Evolutionary conservation across 2,888 invertebrate genomes (phyloP), one percentile per base, ranked within the genome.

Genomic region (Leistus spinibarbis): DNA sequence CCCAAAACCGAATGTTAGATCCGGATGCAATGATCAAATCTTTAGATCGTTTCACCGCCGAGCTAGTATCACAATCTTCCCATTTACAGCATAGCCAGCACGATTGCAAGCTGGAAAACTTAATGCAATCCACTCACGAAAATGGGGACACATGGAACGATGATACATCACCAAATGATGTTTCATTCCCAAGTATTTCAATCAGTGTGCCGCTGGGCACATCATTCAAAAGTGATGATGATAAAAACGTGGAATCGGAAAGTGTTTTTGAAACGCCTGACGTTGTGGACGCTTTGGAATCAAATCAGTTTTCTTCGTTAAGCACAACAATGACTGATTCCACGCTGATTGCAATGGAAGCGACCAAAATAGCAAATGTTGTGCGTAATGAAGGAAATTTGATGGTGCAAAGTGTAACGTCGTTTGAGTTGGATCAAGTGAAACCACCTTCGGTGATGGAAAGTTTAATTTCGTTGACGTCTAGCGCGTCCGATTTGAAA

Each of bases 101-200:
- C 57, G 81, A 79, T 54, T 77, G 76, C 62, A 81, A 80, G 72
- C 77, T 79, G n/a, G 72, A 72, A n/a, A 72, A 72, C 66, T 24
- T 65, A 10, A 64, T 64, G 19, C 68, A 68, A 22, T 64, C 64
- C 2, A 17, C 17, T 27, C 17, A n/a, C 82, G 87, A 77, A 84
- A 87, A 80, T 0, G 88, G 88, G 17, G 93, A 93, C 82, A 94
- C 93, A 0, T 95, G 95, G 94, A 93, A 93, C 81, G 94, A 95
- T 72, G 92, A 93, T 83, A 91, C 92, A 0, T 91, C 91, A 69
- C 92, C 92, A 0, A 93, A 93, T 82, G 93, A 94, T 82, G 87
- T 93, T 40, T 93, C 94, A 0, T 94, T 94, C 83, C 95, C 95
- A 0, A 94, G 93, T 67, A 90, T 95, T 71, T 94, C 94, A 79